A percentile compares a stretch with the other conserved stretches of the same genome.
Evolutionary conservation across 2,888 invertebrate genomes (phyloP).

Genomic region (Sinodicranocentrus sp.): DNA sequence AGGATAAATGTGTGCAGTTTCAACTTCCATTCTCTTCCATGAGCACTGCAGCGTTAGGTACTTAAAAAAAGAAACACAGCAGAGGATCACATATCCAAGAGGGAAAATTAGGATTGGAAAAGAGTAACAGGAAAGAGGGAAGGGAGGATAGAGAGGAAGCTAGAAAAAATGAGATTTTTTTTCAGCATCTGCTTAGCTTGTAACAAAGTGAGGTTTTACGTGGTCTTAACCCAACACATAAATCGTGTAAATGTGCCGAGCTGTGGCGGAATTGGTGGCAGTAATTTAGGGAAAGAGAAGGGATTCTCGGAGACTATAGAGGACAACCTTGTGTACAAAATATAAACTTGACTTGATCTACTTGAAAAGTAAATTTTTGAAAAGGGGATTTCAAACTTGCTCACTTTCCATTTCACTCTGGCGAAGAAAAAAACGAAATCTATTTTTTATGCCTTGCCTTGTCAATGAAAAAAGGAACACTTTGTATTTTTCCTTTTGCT

Average conservation of each 20-base stretch:
- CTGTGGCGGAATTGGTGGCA: slow-evolving; percentile 37
- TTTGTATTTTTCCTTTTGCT: slow-evolving; percentile 2
- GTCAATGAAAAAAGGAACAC: slow-evolving; percentile 31
- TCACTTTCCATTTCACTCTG: background rate
- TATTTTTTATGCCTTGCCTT: background rate
- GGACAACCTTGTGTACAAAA: too few relatives aligned
- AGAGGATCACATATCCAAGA: too few relatives aligned
- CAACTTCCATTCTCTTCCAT: background rate
- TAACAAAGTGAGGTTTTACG: slow-evolving; percentile 36
- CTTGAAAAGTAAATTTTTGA: too few relatives aligned
- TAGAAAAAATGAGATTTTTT: background rate
- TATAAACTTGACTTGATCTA: too few relatives aligned
- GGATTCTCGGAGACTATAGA: background rate
- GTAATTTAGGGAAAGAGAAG: slow-evolving; percentile 12
- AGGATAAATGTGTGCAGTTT: too few relatives aligned
- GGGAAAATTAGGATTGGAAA: too few relatives aligned
- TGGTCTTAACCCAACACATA: slow-evolving; percentile 32
- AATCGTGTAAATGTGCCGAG: slow-evolving; percentile 36
- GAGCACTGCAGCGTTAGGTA: slow-evolving; percentile 23
- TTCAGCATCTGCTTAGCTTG: slow-evolving; percentile 12
- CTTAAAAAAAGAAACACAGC: too few relatives aligned
- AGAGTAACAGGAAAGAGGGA: background rate
- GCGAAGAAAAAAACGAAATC: slow-evolving; percentile 3
- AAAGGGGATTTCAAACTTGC: too few relatives aligned
- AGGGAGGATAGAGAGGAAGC: background rate